These are phyloP conservation scores for Lasioglossum vierecki DNA, from an alignment of 2,888 invertebrate species.

Conservation along the genomic window DNA sequence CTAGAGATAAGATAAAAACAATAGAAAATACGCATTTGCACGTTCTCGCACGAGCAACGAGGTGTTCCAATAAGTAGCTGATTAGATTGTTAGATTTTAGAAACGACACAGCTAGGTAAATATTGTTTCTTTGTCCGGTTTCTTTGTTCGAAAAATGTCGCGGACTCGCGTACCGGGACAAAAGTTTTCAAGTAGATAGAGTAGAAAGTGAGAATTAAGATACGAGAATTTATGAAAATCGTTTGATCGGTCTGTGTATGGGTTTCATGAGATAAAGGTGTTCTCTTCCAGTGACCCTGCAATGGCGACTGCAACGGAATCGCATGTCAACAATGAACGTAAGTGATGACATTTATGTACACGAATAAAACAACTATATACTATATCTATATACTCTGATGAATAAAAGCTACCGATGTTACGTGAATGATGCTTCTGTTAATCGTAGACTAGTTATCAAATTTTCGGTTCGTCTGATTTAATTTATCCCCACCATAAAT, in stretches of 20 bases:
- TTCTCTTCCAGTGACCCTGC: constrained; percentile 52
- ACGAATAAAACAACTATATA: background rate
- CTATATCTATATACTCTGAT: background rate
- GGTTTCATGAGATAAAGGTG: constrained; percentile 13
- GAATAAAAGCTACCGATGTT: background rate
- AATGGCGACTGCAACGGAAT: constrained; percentile 75
- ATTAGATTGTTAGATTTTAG: background rate
- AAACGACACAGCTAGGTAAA: background rate
- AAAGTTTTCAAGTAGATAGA: background rate
- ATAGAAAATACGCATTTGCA: background rate
- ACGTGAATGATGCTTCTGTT: background rate
- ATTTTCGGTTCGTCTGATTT: background rate
- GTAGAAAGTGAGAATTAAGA: background rate
- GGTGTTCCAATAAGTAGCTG: background rate
- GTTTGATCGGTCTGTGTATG: background rate
- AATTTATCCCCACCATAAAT: background rate
- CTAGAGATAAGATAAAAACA: background rate
- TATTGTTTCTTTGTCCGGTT: constrained; percentile 12
- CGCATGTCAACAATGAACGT: constrained; percentile 72
- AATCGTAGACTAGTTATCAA: background rate
- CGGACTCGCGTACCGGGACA: no score
- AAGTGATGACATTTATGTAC: constrained; percentile 59
- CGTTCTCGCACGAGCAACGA: no score
- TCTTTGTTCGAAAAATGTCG: constrained; percentile 39
- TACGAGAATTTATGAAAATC: background rate